These are phyloP conservation scores for Ctenopoma multispine DNA, from an alignment of 2,797 vertebrate genomes.

Conservation along the genomic window DNA sequence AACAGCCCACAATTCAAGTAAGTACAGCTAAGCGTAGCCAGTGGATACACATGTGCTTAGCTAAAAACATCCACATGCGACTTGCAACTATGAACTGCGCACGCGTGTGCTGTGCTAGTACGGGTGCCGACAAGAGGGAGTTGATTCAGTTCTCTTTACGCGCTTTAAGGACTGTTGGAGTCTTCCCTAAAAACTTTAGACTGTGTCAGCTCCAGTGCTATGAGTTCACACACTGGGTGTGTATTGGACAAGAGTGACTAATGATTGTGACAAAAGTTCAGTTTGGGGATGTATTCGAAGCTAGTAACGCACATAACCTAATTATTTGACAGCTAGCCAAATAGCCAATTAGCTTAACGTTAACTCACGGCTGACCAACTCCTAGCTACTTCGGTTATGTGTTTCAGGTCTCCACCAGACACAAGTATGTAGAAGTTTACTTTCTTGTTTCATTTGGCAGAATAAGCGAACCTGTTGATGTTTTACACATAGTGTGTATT, in stretches of 20 bases:
- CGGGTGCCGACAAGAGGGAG: constrained; percentile 28
- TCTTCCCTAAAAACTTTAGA: accelerated
- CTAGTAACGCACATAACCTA: not conserved
- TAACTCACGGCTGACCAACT: not conserved
- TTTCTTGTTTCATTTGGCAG: not conserved
- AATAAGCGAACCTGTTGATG: accelerated
- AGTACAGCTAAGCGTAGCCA: accelerated
- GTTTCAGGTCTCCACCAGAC: not conserved
- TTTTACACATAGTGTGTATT: not conserved
- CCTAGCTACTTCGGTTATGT: not conserved
- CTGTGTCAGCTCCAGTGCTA: not conserved
- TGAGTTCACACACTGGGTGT: not conserved
- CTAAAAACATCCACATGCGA: constrained; percentile 29
- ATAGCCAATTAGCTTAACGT: not conserved
- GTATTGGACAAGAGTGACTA: accelerated
- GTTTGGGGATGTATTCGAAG: accelerated
- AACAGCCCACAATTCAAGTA: not conserved
- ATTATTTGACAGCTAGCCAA: not conserved
- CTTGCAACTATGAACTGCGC: constrained; percentile 14
- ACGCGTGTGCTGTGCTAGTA: constrained; percentile 25
- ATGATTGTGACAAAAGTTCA: accelerated
- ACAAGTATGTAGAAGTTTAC: not conserved
- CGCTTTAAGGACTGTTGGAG: not conserved
- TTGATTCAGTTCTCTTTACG: accelerated
- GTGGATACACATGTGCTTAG: constrained; percentile 30